These are phyloP conservation scores for Pilophorus perplexus DNA, from an alignment of 2,888 invertebrate genomes.

Conservation along the genomic window DNA sequence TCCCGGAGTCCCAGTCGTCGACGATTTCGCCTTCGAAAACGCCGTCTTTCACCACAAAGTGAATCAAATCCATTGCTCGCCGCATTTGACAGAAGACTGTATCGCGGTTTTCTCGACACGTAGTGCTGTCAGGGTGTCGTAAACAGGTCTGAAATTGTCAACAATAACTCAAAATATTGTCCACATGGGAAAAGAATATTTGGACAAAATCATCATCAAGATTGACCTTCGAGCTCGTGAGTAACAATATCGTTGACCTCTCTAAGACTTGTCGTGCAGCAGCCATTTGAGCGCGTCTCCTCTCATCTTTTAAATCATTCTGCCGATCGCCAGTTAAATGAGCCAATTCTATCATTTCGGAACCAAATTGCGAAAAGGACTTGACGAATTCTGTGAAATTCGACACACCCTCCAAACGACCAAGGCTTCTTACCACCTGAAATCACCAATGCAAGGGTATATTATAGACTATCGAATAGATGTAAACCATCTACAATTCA, in stretches of 20 bases:
- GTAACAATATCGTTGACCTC: conserved; percentile 91
- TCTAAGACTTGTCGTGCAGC: conserved; percentile 93
- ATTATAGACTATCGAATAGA: too few relatives aligned
- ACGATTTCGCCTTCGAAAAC: conserved; percentile 61
- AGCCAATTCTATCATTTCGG: conserved; percentile 97
- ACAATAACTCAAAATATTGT: background rate
- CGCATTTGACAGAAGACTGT: conserved; percentile 98
- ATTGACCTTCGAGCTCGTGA: conserved; percentile 90
- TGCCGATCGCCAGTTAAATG: conserved; percentile 81
- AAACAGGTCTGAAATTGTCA: conserved; percentile 70
- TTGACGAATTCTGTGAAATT: conserved; percentile 97
- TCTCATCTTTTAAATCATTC: conserved; percentile 88
- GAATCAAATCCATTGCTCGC: conserved; percentile 93
- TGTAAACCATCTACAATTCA: too few relatives aligned
- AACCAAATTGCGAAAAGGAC: conserved; percentile 97
- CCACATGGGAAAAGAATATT: too few relatives aligned
- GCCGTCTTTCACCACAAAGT: conserved; percentile 96
- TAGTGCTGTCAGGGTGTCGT: conserved; percentile 89
- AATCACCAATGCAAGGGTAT: too few relatives aligned
- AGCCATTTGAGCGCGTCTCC: conserved; percentile 92
- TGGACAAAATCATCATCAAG: background rate
- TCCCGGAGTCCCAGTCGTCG: conserved; percentile 64
- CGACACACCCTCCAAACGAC: conserved; percentile 80
- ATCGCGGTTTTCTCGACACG: conserved; percentile 92
- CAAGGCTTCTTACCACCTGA: conserved; percentile 76